A percentile compares a stretch with the other conserved stretches of the same genome.
phyloP scores from a whole-genome alignment of 2,888 invertebrate genomes.

The Blastobasis adustella region DNA sequence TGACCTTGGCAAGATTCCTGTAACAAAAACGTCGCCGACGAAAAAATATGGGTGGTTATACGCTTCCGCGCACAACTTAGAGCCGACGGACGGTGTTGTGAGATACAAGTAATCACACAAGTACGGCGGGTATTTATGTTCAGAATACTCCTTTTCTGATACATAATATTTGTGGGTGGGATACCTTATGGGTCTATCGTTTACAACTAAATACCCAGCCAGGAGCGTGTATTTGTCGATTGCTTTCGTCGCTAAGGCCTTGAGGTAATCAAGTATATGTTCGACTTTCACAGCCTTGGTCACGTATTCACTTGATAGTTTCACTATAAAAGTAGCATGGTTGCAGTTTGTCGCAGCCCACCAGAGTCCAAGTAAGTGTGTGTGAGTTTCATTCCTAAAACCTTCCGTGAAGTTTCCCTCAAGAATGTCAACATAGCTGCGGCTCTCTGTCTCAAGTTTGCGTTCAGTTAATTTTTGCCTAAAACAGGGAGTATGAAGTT shows the following conservation, averaged over 20 bases:
- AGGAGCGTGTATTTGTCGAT: conserved; percentile 30
- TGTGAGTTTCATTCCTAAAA: conserved; percentile 87
- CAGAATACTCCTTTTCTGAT: conserved; percentile 76
- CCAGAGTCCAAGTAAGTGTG: conserved; percentile 86
- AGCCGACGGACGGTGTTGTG: conserved; percentile 79
- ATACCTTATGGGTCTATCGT: conserved; percentile 78
- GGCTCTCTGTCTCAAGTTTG: conserved; percentile 73
- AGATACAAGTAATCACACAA: conserved; percentile 91
- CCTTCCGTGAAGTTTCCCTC: conserved; percentile 86
- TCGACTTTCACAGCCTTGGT: conserved; percentile 81
- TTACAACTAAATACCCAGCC: conserved; percentile 80
- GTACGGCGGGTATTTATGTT: conserved; percentile 80
- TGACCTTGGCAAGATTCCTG: background rate
- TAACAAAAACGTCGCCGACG: conserved; percentile 82
- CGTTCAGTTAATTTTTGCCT: too few species aligned
- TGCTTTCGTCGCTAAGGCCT: conserved; percentile 26
- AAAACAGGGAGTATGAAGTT: too few species aligned
- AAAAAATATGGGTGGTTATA: conserved; percentile 82
- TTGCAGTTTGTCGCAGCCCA: conserved; percentile 81
- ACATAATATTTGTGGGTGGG: conserved; percentile 88
- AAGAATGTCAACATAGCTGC: conserved; percentile 79
- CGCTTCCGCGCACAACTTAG: conserved; percentile 71
- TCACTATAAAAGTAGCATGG: conserved; percentile 78
- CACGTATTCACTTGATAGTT: conserved; percentile 83
- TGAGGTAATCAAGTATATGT: conserved; percentile 76